Base-by-base conservation (phyloP, 2,113 vertebrate genomes). In the Microtus oregoni region DNA sequence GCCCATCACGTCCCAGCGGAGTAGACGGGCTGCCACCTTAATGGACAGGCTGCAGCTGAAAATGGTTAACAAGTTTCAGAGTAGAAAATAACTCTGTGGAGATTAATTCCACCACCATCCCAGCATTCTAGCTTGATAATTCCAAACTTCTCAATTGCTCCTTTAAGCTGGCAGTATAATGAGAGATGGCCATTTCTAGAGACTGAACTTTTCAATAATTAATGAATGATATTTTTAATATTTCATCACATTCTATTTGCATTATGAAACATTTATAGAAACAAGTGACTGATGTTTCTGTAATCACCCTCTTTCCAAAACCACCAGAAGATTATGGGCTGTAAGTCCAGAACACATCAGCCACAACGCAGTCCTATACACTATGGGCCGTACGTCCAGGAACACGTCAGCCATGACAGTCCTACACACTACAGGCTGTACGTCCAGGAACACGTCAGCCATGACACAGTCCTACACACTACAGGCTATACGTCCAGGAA, bases 161-260 rank as follows among this genome's bases (percentile, higher is more conserved):
- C 78, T 92, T 91, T 93, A 90, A 94, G 78, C 77, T 38, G 77
- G 47, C 52, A 90, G 75, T 19, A 88, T 55, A 90, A 86, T 50
- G 76, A 92, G 70, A 75, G 91, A 0, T 26, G 61, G 58, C 75
- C 88, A 94, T 58, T 89, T 96, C 67, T 92, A 94, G 92, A 90
- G 70, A 77, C 81, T 97, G 92, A 97, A 96, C 95, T 96, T 96
- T 96, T 98, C 88, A 96, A 97, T 97, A 96, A 94, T 97, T 97
- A 97, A 97, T 97, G 77, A 86, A 90, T 96, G 97, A 3, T 92
- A 97, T 96, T 97, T 97, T 97, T 47, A 97, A 97, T 96, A 97
- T 97, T 97, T 97, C 47, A 97, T 97, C 89, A 78, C 72, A 87
- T 78, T 96, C 97, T 92, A 96, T 94, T 96, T 96, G 81, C 93